Percentiles rank a stretch among this genome's conserved stretches.
Evolutionary conservation across 2,113 vertebrate species (phyloP).

Genomic region (Shinisaurus crocodilurus): DNA sequence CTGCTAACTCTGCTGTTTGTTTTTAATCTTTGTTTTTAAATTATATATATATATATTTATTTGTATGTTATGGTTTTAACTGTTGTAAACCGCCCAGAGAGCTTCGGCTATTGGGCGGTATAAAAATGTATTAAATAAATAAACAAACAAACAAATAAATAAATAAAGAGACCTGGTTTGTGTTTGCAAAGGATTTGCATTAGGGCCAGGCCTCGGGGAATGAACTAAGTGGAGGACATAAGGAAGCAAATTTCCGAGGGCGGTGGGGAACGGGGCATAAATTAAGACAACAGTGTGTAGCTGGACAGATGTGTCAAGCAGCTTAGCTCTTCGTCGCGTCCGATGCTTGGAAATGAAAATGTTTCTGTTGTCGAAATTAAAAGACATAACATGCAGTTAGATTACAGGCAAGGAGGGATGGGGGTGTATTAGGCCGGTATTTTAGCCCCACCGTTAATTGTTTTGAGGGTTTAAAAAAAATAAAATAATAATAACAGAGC

Average conservation of each 20-base stretch:
- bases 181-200: constrained; percentile 67
- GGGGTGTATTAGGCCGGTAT: neutral
- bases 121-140: too few species aligned
- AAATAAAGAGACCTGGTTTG: constrained; percentile 68
- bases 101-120: too few species aligned
- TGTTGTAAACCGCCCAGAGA: too few species aligned
- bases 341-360: constrained; percentile 21
- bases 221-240: constrained; percentile 59
- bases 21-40: too few species aligned
- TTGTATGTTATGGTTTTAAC: too few species aligned
- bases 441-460: neutral
- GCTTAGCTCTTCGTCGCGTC: constrained; percentile 47
- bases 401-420: neutral
- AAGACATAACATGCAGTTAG: neutral
- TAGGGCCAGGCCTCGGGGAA: constrained; percentile 65
- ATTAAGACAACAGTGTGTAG: neutral
- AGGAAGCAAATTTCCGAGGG: constrained; percentile 5
- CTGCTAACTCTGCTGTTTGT: too few species aligned
- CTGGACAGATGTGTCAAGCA: constrained; percentile 61
- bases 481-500: neutral
- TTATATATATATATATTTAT: too few species aligned
- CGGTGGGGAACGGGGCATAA: neutral
- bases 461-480: neutral
- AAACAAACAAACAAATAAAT: too few species aligned
- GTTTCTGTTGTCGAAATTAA: constrained; percentile 26